phyloP scores from a whole-genome alignment of 2,888 invertebrate genomes.

The Caradrina clavipalpis region DNA sequence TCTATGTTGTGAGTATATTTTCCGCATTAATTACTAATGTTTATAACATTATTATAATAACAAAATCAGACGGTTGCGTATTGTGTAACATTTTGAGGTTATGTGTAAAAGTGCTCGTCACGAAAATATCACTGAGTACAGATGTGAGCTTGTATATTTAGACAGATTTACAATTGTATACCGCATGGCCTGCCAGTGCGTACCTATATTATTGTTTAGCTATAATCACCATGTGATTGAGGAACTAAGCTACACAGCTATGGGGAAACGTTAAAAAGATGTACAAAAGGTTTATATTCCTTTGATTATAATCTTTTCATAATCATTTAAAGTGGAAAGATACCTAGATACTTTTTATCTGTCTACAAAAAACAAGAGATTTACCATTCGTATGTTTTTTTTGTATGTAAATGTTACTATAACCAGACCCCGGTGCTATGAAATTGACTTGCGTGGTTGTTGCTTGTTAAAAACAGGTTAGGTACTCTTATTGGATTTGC shows the following conservation, averaged over 20 bases:
- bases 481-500: constrained; percentile 16
- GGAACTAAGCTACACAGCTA: constrained; percentile 11
- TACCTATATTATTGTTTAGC: constrained; percentile 48
- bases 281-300: constrained; percentile 18
- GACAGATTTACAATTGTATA: constrained; percentile 59
- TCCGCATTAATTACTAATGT: constrained; percentile 70
- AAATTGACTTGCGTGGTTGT: constrained; percentile 13
- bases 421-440: constrained; percentile 6
- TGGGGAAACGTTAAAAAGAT: constrained; percentile 2
- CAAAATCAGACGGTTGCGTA: constrained; percentile 59
- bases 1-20: constrained; percentile 84
- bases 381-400: constrained; percentile 26
- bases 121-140: constrained; percentile 68
- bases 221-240: constrained; percentile 33
- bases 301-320: constrained; percentile 29
- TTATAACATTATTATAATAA: constrained; percentile 61
- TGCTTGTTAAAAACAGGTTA: constrained; percentile 38
- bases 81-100: constrained; percentile 85
- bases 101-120: constrained; percentile 77
- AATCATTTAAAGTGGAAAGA: constrained; percentile 26
- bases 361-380: constrained; percentile 33
- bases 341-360: constrained; percentile 26
- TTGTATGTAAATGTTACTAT: background rate
- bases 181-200: constrained; percentile 69
- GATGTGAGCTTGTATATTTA: constrained; percentile 62